phyloP scores from a whole-genome alignment of 1,140 invertebrate genomes.

The Drosophila ficusphila region DNA sequence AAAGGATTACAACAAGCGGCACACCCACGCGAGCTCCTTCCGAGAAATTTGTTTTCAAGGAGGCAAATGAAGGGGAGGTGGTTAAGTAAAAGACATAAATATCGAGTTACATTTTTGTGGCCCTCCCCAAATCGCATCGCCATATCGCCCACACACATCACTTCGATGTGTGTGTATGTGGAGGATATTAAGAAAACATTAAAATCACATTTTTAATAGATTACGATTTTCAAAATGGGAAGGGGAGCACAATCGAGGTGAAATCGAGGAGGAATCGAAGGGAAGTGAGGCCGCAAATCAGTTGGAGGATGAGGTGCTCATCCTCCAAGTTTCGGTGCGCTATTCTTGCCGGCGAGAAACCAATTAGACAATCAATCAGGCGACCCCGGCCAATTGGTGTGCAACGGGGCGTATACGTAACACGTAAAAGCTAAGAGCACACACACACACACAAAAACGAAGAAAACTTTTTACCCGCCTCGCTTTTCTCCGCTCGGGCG shows the following conservation, averaged over 20 bases:
- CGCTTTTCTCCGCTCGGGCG: no score
- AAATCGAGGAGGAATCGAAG: no score
- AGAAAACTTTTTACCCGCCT: conserved; percentile 14
- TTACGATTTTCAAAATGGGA: conserved; percentile 33
- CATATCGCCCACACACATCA: conserved; percentile 20
- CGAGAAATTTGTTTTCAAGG: no score
- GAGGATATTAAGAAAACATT: conserved; percentile 65
- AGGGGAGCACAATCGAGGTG: no score
- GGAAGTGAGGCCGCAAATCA: neutral
- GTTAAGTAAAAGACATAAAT: conserved; percentile 43
- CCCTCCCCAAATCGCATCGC: conserved; percentile 9
- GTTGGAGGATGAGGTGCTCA: neutral
- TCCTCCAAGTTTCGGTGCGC: neutral
- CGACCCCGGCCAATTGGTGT: conserved; percentile 20
- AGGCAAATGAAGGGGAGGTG: no score
- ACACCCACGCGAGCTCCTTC: neutral
- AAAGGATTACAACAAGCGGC: conserved; percentile 47
- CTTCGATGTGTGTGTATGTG: neutral
- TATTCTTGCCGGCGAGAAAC: conserved; percentile 8
- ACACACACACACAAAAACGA: neutral
- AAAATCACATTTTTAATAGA: conserved; percentile 73
- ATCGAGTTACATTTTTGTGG: conserved; percentile 40
- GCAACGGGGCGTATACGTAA: conserved; percentile 51
- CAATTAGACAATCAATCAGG: conserved; percentile 61
- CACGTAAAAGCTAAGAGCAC: neutral